A percentile compares a stretch with the other conserved stretches of the same genome.
Evolutionary conservation across 2,797 vertebrate genomes (phyloP).

Genomic region (Argentina silus): DNA sequence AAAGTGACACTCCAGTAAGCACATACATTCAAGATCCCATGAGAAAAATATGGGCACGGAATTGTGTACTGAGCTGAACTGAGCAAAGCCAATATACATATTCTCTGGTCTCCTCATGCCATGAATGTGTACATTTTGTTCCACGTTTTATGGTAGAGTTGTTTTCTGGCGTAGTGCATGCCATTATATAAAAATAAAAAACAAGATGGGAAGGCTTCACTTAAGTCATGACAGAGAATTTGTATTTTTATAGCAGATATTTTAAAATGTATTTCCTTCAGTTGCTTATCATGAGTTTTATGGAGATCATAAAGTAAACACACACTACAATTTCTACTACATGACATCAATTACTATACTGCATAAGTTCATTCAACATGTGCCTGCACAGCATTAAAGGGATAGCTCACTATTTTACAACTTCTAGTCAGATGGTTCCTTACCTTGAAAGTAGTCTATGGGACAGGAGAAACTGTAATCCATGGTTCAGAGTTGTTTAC

Average conservation of each 20-base stretch:
- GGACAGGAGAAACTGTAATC: no score
- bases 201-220: not conserved
- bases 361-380: no score
- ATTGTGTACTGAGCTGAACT: conserved; percentile 11
- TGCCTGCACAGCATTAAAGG: no score
- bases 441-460: no score
- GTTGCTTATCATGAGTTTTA: not conserved
- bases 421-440: no score
- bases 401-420: no score
- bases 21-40: conserved; percentile 14
- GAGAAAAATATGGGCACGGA: conserved; percentile 13
- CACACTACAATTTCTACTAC: no score
- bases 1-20: conserved; percentile 37
- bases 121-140: not conserved
- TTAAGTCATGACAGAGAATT: not conserved
- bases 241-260: no score
- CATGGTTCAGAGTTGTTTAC: no score
- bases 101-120: not conserved
- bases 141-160: not conserved
- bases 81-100: not conserved
- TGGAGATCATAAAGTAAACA: not conserved
- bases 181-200: not conserved
- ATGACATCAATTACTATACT: no score
- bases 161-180: not conserved
- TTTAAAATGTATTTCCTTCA: not conserved